A percentile compares a stretch with the other conserved stretches of the same genome.
Conservation (phyloP, 2,113 vertebrate species). For the Elgaria multicarinata region DNA sequence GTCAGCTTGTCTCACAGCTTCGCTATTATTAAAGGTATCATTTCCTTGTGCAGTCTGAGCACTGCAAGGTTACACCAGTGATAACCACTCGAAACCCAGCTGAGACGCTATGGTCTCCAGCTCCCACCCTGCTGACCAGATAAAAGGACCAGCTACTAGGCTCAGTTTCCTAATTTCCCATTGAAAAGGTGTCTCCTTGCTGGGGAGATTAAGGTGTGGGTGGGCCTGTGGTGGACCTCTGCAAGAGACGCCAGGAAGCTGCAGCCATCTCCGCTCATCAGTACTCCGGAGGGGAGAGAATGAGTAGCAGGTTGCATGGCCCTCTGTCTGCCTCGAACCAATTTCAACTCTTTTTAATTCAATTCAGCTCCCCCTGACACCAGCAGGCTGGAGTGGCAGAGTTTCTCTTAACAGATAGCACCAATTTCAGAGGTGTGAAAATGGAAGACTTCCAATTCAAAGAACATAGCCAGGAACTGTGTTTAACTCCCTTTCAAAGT, state of each 20-base stretch:
- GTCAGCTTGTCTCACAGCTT: constrained; percentile 46
- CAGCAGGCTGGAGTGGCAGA: constrained; percentile 71
- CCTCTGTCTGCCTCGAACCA: constrained; percentile 71
- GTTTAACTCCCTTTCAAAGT: constrained; percentile 46
- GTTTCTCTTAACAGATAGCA: constrained; percentile 80
- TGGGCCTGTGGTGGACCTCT: constrained; percentile 41
- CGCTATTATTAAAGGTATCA: constrained; percentile 51
- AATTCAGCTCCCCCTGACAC: constrained; percentile 77
- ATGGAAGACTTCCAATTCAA: constrained; percentile 73
- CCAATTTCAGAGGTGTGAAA: constrained; percentile 84
- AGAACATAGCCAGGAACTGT: constrained; percentile 68
- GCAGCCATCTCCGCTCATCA: constrained; percentile 33
- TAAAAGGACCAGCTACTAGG: constrained; percentile 62
- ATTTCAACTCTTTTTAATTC: constrained; percentile 79
- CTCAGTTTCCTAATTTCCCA: constrained; percentile 66
- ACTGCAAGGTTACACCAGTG: constrained; percentile 56
- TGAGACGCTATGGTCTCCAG: constrained; percentile 24
- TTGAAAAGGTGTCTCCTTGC: constrained; percentile 42
- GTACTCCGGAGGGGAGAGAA: constrained; percentile 67
- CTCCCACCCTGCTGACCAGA: constrained; percentile 50
- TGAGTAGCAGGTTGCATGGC: constrained; percentile 48
- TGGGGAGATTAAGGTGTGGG: constrained; percentile 46
- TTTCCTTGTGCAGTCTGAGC: constrained; percentile 67
- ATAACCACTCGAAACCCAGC: constrained; percentile 53
- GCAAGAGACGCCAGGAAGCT: constrained; percentile 28